These are phyloP conservation scores for Mesocricetus auratus DNA, from an alignment of 2,113 vertebrate species.

Conservation along the genomic window DNA sequence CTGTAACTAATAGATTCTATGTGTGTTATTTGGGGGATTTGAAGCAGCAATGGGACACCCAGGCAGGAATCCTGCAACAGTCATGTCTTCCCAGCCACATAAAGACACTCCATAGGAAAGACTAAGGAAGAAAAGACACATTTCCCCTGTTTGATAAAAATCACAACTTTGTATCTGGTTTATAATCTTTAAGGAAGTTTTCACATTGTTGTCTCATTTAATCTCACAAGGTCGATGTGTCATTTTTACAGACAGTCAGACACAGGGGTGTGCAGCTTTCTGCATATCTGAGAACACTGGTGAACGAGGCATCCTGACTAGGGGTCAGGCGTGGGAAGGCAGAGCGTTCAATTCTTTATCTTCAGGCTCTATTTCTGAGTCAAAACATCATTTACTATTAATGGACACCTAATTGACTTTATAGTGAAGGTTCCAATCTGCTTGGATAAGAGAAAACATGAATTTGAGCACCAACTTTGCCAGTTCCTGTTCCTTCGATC, in stretches of 20 bases:
- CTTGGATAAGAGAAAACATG: background rate
- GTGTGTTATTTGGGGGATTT: too few species aligned
- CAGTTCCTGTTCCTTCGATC: background rate
- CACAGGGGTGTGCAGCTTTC: background rate
- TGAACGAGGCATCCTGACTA: background rate
- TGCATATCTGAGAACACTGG: background rate
- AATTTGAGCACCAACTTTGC: background rate
- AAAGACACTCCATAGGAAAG: background rate
- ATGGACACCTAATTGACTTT: background rate
- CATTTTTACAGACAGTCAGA: background rate
- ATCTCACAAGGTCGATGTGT: background rate
- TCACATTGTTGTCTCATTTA: background rate
- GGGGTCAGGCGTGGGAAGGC: background rate
- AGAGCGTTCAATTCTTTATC: background rate
- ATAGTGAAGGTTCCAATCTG: background rate
- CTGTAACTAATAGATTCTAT: too few species aligned
- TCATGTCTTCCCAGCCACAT: too few species aligned
- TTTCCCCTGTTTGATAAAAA: background rate
- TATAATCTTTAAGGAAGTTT: background rate
- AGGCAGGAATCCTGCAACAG: too few species aligned
- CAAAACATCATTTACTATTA: background rate
- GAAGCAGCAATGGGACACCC: too few species aligned
- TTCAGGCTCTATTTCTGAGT: background rate
- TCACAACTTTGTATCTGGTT: background rate
- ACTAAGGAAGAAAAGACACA: background rate